Evolutionary conservation across 2,113 vertebrate species (phyloP).

Genomic region (Scomber colias): DNA sequence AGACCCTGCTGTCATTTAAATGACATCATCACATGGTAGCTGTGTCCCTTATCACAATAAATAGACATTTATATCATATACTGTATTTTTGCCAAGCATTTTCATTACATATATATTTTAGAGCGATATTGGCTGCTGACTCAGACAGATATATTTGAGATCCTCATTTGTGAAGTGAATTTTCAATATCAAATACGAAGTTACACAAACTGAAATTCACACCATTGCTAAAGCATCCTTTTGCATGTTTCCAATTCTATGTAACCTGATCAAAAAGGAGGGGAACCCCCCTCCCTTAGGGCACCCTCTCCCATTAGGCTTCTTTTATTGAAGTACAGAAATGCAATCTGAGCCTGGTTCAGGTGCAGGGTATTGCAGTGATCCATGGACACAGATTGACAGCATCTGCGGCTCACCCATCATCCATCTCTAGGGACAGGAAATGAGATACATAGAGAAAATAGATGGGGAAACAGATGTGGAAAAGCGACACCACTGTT

Average conservation of each 20-base stretch:
- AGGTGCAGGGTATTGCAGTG: slow-evolving; percentile 69
- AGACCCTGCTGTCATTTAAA: slow-evolving; percentile 20
- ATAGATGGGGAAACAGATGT: slow-evolving; percentile 48
- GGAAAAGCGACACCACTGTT: background rate
- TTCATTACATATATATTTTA: background rate
- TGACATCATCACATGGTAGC: background rate
- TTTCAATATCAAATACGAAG: background rate
- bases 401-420: slow-evolving; percentile 73
- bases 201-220: background rate
- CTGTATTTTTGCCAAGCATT: background rate
- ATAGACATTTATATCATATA: background rate
- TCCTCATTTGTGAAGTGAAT: background rate
- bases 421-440: slow-evolving; percentile 67
- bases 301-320: slow-evolving; percentile 38
- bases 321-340: slow-evolving; percentile 47
- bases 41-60: background rate
- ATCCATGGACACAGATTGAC: slow-evolving; percentile 52
- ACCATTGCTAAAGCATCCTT: background rate
- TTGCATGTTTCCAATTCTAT: background rate
- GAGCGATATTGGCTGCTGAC: background rate
- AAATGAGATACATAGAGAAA: slow-evolving; percentile 42
- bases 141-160: slow-evolving; percentile 18
- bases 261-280: slow-evolving; percentile 8
- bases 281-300: background rate
- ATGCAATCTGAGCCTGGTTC: slow-evolving; percentile 71